phyloP scores from a whole-genome alignment of 2,888 invertebrate genomes.

The Hirtodrosophila histrioides region DNA sequence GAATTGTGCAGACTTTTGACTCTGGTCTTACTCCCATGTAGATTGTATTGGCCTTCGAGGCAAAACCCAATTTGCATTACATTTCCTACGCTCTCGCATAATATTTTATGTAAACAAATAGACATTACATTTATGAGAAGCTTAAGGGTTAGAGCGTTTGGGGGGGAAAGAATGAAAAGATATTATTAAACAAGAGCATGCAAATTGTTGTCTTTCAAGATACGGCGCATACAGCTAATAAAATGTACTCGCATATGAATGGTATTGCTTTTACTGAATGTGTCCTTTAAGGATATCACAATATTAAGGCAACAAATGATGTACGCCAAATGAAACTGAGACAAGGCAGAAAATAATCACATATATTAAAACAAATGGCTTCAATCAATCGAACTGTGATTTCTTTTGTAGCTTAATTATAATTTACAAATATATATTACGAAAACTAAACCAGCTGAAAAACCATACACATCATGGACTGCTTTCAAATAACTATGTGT shows the following conservation, averaged over 20 bases:
- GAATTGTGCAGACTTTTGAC: constrained; percentile 30
- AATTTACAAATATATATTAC: too few species aligned
- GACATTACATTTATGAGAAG: constrained; percentile 44
- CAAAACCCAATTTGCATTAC: constrained; percentile 75
- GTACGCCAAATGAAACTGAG: neutral
- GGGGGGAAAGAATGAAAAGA: neutral
- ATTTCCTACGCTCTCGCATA: constrained; percentile 55
- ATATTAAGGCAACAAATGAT: neutral
- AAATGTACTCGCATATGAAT: neutral
- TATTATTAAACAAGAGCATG: neutral
- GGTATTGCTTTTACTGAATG: constrained; percentile 3
- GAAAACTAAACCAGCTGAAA: neutral
- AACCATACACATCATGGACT: too few species aligned
- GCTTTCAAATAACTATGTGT: too few species aligned
- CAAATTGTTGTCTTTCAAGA: neutral
- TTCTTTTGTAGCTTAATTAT: neutral
- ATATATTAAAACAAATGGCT: too few species aligned
- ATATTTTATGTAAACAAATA: constrained; percentile 54
- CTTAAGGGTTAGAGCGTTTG: constrained; percentile 3
- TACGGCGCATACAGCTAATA: neutral
- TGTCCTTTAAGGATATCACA: neutral
- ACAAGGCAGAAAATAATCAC: neutral
- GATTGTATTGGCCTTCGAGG: constrained; percentile 44
- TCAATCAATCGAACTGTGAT: neutral
- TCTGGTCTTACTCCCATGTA: constrained; percentile 28